Evolutionary conservation across 1,140 invertebrate genomes (phyloP).

Genomic region (Hypsibius dujardini): DNA sequence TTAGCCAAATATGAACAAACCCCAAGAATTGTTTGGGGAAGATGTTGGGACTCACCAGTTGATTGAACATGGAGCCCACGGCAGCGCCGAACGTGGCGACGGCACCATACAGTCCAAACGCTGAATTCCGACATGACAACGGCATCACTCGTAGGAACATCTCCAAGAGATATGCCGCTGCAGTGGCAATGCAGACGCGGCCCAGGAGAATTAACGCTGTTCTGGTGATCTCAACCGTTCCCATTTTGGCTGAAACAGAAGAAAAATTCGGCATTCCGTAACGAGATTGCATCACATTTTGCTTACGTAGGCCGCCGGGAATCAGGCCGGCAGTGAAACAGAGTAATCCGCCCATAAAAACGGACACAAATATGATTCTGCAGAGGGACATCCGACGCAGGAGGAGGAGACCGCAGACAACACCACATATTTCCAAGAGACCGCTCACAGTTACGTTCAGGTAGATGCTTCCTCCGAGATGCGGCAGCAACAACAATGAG

Average conservation of each 20-base stretch:
- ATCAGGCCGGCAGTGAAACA: neutral
- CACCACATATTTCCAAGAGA: neutral
- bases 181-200: neutral
- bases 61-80: neutral
- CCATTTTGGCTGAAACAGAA: neutral
- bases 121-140: neutral
- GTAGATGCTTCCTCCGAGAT: neutral
- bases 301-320: neutral
- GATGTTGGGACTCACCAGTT: neutral
- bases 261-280: neutral
- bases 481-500: neutral
- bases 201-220: neutral
- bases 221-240: neutral
- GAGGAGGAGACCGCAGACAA: neutral
- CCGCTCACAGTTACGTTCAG: neutral
- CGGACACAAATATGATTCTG: neutral
- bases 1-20: neutral
- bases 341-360: constrained; percentile 1
- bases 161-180: neutral
- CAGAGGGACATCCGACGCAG: neutral
- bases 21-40: neutral
- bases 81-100: neutral
- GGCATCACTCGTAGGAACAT: neutral
- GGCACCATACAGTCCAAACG: neutral
- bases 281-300: neutral